phyloP scores from a whole-genome alignment of 2,113 vertebrate genomes.

The Glaucidium brasilianum region DNA sequence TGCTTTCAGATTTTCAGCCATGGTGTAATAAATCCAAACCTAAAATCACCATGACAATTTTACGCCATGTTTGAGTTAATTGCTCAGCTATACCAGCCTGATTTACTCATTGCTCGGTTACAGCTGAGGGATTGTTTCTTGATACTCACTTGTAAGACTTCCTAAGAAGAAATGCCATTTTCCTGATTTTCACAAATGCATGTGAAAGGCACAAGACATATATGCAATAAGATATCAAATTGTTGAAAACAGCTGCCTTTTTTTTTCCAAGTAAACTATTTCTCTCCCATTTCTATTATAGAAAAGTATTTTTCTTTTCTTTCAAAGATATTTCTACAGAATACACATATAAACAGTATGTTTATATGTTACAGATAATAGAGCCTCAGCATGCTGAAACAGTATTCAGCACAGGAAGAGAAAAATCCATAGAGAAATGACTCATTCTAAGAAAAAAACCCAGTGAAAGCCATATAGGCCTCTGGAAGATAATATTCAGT shows the following conservation, averaged over 20 bases:
- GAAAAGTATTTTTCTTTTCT: neutral
- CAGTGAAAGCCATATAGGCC: neutral
- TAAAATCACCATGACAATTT: neutral
- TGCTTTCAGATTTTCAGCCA: neutral
- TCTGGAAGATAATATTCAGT: neutral
- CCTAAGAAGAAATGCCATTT: neutral
- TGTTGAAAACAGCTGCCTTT: neutral
- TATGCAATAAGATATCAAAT: neutral
- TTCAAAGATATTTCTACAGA: neutral
- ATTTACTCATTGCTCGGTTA: neutral
- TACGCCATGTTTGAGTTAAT: neutral
- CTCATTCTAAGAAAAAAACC: neutral
- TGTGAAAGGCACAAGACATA: neutral
- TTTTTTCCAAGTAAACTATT: neutral
- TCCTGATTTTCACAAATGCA: neutral
- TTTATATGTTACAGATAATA: neutral
- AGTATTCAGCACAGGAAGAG: neutral
- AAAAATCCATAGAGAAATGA: neutral
- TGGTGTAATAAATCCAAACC: neutral
- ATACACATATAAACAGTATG: neutral
- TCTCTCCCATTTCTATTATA: neutral
- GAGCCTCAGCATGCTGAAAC: neutral
- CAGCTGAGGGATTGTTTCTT: neutral
- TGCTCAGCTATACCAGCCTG: neutral
- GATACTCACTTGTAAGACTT: neutral